Evolutionary conservation across 92 coral and sea anemone genomes (phyloP).

Genomic region (Desmophyllum pertusum): DNA sequence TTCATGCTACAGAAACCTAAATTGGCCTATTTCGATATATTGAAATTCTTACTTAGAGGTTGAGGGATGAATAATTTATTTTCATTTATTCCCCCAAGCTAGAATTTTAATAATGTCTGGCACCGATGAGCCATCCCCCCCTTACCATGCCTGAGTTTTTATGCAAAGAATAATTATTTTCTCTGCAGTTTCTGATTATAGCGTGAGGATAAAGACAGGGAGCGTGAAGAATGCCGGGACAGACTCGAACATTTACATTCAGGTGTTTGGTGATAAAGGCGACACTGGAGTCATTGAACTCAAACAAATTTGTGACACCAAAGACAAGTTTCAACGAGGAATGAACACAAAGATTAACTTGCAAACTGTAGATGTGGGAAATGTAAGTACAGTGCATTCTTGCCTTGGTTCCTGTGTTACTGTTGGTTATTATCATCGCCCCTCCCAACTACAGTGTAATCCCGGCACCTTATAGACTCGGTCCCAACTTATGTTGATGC

Average conservation of each 20-base stretch:
- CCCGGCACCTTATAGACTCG: too few species aligned
- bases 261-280: conserved; percentile 95
- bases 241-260: conserved; percentile 86
- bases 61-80: too few species aligned
- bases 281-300: conserved; percentile 96
- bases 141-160: too few species aligned
- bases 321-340: conserved; percentile 72
- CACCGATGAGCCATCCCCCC: too few species aligned
- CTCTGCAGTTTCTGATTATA: conserved; percentile 80
- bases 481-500: too few species aligned
- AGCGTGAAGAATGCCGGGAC: conserved; percentile 85
- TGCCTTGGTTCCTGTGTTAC: neutral
- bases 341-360: conserved; percentile 71
- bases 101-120: too few species aligned
- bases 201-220: conserved; percentile 84
- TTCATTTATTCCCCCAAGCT: too few species aligned
- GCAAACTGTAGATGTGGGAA: conserved; percentile 92
- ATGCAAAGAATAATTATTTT: too few species aligned
- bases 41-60: too few species aligned
- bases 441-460: too few species aligned
- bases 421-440: neutral
- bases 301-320: conserved; percentile 89
- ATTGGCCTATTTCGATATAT: too few species aligned
- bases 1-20: too few species aligned
- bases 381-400: conserved; percentile 60